Percentiles rank a stretch among this genome's conserved stretches.
Conservation (phyloP, 2,797 vertebrate genomes). For the Chanos chanos region DNA sequence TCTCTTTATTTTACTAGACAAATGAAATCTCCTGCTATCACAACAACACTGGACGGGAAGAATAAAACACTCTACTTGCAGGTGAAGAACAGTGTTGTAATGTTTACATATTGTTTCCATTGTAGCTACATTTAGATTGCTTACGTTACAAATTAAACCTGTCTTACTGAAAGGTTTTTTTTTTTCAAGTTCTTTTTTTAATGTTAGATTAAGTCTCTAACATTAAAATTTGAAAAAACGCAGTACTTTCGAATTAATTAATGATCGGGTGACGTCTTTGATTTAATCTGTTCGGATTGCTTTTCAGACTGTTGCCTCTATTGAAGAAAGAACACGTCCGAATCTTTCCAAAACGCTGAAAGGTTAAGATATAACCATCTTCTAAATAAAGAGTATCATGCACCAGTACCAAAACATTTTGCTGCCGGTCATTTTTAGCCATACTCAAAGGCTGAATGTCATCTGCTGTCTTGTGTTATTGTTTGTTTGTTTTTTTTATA, state of each 20-base stretch:
- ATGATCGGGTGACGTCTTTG: background rate
- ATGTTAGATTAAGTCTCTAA: too few relatives aligned
- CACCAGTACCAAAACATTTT: too few relatives aligned
- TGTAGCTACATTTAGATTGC: too few relatives aligned
- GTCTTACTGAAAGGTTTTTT: too few relatives aligned
- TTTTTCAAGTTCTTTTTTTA: too few relatives aligned
- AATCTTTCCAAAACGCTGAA: slow-evolving; percentile 89
- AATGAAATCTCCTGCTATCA: slow-evolving; percentile 94
- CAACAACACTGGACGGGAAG: slow-evolving; percentile 86
- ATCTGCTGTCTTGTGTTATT: too few relatives aligned
- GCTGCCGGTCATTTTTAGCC: too few relatives aligned
- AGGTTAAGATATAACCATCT: slow-evolving; percentile 52
- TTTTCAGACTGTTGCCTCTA: slow-evolving; percentile 81
- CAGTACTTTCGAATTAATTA: background rate
- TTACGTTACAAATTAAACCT: too few relatives aligned
- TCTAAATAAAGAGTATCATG: background rate
- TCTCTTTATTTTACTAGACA: slow-evolving; percentile 66
- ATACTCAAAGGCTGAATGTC: background rate
- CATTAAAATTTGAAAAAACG: too few relatives aligned
- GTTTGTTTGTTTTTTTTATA: slow-evolving; percentile 59
- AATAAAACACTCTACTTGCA: slow-evolving; percentile 95
- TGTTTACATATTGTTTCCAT: too few relatives aligned
- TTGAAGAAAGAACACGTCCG: slow-evolving; percentile 88
- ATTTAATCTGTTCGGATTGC: slow-evolving; percentile 33
- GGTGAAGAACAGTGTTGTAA: too few relatives aligned